phyloP scores from a whole-genome alignment of 2,113 vertebrate genomes.

The Esox niger region DNA sequence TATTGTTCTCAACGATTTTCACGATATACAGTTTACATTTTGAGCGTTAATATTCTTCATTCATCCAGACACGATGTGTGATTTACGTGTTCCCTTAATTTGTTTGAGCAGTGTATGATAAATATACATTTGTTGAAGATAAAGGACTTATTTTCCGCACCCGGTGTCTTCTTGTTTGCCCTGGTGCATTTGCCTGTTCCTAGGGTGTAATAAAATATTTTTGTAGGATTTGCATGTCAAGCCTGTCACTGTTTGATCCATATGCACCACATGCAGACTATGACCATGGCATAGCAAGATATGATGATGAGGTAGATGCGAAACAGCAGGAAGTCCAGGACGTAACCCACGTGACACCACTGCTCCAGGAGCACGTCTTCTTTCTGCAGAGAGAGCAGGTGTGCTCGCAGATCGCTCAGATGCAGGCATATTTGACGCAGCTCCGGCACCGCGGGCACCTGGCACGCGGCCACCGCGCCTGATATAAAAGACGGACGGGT shows the following conservation, averaged over 20 bases:
- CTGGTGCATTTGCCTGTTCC: no score
- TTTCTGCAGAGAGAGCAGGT: constrained; percentile 63
- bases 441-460: constrained; percentile 45
- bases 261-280: constrained; percentile 80
- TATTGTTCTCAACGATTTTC: no score
- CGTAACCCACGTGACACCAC: constrained; percentile 79
- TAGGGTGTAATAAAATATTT: no score
- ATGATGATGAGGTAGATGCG: constrained; percentile 77
- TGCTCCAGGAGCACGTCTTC: constrained; percentile 66
- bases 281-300: constrained; percentile 72
- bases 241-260: constrained; percentile 67
- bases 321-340: constrained; percentile 79
- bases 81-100: no score
- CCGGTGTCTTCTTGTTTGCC: no score
- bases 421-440: constrained; percentile 72
- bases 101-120: no score
- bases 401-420: constrained; percentile 61
- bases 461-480: constrained; percentile 35
- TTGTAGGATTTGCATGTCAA: no score
- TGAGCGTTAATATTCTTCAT: no score
- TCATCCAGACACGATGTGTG: no score
- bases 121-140: no score
- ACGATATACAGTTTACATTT: no score
- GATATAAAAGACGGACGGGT: background rate
- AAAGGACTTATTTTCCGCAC: no score